Base-by-base conservation (phyloP, 2,888 invertebrate species). In the Xylocampa areola region DNA sequence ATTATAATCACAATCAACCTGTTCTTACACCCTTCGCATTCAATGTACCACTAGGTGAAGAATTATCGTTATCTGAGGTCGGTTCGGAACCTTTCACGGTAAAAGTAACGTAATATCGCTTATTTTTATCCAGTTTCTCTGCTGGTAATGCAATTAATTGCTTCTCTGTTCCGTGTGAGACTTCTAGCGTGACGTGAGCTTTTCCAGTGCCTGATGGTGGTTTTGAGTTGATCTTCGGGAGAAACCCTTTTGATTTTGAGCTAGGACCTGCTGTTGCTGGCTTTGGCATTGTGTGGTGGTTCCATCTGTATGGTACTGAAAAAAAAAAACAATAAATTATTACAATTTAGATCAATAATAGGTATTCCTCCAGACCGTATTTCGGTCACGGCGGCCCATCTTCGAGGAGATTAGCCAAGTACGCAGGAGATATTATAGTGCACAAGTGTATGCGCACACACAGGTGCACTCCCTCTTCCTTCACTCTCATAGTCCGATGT, bases 101-200 rank as follows among this genome's bases (percentile, higher is more conserved):
- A 84, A 98, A 98, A 43, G 98, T 98, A 58, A 98, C 98, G 87
- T 97, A 98, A 90, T 98, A 98, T 82, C 97, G 95, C 89, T 98
- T 98, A 85, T 97, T 97, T 83, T 97, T 97, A 86, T 98, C 98
- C 77, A 98, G 91, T 84, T 96, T 96, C 81, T 98, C 97, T 14
- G 98, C 96, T 47, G 98, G 98, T 86, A 98, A 94, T 77, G 97
- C 96, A 82, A 98, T 98, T 69, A 98, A 95, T 87, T 97, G 97
- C 82, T 97, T 97, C 81, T 97, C 97, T 50, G 96, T 96, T 33
- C 98, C 98, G 77, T 97, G 97, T 49, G 96, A 97, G 48, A 98
- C 95, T 88, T 98, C 97, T 67, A 98, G 93, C 36, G 96, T 96
- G 21, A 96, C 96, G 67, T 96, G 94, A 14, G 93, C 90, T 68